Evolutionary conservation across 1,140 invertebrate genomes (phyloP).

Genomic region (Radopholus similis): DNA sequence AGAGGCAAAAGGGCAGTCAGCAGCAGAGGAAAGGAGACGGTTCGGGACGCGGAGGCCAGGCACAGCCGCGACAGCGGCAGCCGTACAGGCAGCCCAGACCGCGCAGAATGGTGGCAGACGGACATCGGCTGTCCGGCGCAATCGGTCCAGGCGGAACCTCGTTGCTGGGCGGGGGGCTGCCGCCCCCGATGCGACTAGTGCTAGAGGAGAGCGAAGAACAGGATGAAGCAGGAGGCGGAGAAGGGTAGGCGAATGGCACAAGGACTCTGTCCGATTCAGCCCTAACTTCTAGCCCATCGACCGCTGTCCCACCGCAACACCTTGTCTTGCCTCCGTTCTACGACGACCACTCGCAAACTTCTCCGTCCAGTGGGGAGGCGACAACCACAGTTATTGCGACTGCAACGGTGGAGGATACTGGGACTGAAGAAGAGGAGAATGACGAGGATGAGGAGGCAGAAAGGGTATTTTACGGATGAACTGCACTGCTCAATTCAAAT

Average conservation of each 20-base stretch:
- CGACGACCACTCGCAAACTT: too few species aligned
- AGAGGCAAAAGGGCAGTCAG: background rate
- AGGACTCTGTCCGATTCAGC: too few species aligned
- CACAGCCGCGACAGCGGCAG: background rate
- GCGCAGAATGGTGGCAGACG: background rate
- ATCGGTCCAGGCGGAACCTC: background rate
- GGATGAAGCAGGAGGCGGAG: background rate
- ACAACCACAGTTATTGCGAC: too few species aligned
- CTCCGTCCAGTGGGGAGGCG: too few species aligned
- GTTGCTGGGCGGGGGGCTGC: background rate
- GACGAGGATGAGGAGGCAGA: background rate
- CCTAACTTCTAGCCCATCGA: too few species aligned
- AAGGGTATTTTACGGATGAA: background rate
- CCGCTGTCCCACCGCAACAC: too few species aligned
- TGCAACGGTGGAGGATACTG: too few species aligned
- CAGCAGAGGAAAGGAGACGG: background rate
- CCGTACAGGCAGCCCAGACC: slow-evolving; percentile 5
- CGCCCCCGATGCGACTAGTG: background rate
- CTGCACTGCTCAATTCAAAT: too few species aligned
- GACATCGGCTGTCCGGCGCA: background rate
- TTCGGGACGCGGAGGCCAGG: background rate
- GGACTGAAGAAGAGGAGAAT: background rate
- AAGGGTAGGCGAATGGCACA: background rate
- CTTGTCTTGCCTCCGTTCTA: too few species aligned
- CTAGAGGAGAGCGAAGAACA: background rate